phyloP scores from a whole-genome alignment of 2,888 invertebrate species.

The Deroplatys truncata region DNA sequence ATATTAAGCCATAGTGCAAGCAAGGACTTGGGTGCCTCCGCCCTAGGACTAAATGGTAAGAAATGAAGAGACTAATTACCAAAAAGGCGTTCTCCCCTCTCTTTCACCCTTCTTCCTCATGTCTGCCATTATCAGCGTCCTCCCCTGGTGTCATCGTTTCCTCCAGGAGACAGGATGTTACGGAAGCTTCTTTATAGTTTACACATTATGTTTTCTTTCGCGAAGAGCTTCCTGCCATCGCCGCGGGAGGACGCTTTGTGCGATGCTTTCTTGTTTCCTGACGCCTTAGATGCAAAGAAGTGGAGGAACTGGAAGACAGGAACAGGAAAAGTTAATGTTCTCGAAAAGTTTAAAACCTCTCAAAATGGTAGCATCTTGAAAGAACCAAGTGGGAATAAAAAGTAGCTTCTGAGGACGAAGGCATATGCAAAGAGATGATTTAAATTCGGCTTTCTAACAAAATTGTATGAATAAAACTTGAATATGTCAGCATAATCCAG shows the following conservation, averaged over 20 bases:
- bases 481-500: too few species aligned
- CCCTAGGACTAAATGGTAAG: slow-evolving; percentile 15
- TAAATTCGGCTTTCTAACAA: too few species aligned
- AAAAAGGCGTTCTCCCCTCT: background rate
- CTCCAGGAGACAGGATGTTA: background rate
- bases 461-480: too few species aligned
- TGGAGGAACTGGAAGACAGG: background rate
- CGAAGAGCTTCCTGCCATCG: background rate
- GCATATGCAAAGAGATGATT: background rate
- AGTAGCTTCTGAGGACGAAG: background rate
- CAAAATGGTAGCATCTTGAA: background rate
- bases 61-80: slow-evolving; percentile 16
- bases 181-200: background rate
- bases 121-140: background rate
- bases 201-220: background rate
- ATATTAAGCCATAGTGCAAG: background rate
- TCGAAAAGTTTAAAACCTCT: slow-evolving; percentile 14
- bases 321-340: slow-evolving; percentile 12
- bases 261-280: background rate
- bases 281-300: background rate
- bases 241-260: too few species aligned
- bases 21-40: background rate
- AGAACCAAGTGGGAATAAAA: background rate
- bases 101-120: background rate
- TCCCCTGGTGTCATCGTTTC: background rate